Evolutionary conservation across 2,113 vertebrate genomes (phyloP).

Genomic region (Dicaeum eximium): DNA sequence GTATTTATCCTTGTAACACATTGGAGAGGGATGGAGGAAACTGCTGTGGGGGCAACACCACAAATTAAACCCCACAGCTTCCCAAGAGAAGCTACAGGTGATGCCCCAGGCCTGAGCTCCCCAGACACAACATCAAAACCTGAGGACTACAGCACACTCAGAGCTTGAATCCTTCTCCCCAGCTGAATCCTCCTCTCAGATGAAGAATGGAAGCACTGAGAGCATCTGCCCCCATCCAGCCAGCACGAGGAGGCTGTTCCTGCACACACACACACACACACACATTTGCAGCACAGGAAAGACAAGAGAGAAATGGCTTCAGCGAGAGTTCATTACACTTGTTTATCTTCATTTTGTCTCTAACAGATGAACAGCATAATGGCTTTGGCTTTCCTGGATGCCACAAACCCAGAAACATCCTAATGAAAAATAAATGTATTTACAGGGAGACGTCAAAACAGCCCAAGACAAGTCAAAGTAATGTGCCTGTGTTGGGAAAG

Average conservation of each 20-base stretch:
- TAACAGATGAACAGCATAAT: slow-evolving; percentile 60
- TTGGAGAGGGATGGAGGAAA: not conserved
- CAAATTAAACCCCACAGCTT: not conserved
- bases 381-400: slow-evolving; percentile 64
- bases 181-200: not conserved
- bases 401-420: slow-evolving; percentile 66
- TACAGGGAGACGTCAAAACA: slow-evolving; percentile 72
- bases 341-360: slow-evolving; percentile 54
- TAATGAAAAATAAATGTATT: slow-evolving; percentile 81
- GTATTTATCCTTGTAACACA: not conserved
- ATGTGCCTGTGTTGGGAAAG: slow-evolving; percentile 41
- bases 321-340: slow-evolving; percentile 36
- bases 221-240: not conserved
- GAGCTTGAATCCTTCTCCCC: not conserved
- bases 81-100: not conserved
- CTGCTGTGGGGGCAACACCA: not conserved
- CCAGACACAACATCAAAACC: not conserved
- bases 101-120: not conserved
- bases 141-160: not conserved
- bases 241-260: not conserved
- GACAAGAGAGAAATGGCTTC: not conserved
- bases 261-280: not conserved
- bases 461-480: slow-evolving; percentile 71
- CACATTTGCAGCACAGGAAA: not conserved
- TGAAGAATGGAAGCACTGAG: not conserved